These are phyloP conservation scores for Chloroceryle aenea DNA, from an alignment of 2,113 vertebrate species.

Conservation along the genomic window DNA sequence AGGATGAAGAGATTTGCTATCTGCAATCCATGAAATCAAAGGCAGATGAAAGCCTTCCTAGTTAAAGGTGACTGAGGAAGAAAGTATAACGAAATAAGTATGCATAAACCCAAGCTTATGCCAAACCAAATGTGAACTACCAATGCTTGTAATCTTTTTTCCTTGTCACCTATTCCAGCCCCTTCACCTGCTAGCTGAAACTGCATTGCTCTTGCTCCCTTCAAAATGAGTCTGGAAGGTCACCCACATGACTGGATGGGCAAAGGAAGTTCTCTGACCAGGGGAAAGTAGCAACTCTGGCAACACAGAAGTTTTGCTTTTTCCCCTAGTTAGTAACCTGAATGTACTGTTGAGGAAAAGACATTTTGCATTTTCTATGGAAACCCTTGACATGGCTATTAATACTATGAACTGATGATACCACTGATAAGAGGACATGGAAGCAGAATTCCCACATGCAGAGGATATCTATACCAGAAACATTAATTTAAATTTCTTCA, in stretches of 20 bases:
- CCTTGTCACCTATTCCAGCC: neutral
- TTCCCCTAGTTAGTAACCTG: neutral
- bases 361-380: constrained; percentile 9
- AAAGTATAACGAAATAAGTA: neutral
- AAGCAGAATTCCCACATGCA: neutral
- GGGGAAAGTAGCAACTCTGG: neutral
- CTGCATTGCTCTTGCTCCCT: neutral
- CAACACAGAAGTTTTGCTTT: neutral
- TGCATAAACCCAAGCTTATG: neutral
- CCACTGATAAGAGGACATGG: neutral
- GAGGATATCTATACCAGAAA: neutral
- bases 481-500: neutral
- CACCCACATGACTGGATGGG: neutral
- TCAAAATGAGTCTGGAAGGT: neutral
- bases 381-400: neutral
- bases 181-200: neutral
- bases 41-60: neutral
- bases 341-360: neutral
- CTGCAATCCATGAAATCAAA: neutral
- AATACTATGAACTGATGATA: neutral
- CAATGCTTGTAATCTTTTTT: neutral
- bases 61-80: neutral
- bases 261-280: neutral
- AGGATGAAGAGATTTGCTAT: neutral
- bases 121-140: neutral